Conservation (phyloP, 2,888 invertebrate species). For the Ischnura elegans region DNA sequence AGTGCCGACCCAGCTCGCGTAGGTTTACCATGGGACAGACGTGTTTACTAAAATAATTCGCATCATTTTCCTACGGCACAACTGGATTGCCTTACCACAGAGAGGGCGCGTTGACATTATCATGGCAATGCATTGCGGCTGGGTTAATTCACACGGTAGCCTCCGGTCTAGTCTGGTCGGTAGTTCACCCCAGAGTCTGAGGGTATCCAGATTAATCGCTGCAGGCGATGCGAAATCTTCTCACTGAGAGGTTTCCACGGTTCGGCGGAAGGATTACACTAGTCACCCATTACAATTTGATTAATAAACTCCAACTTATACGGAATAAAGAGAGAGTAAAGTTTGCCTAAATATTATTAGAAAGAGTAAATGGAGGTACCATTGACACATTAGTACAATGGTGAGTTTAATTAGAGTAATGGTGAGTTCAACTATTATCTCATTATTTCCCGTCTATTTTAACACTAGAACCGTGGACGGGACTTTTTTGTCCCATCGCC, state of each 20-base stretch:
- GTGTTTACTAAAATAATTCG: background rate
- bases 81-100: background rate
- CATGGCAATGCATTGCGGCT: background rate
- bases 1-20: background rate
- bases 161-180: background rate
- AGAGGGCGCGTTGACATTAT: background rate
- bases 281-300: background rate
- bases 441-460: no score
- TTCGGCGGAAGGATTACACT: background rate
- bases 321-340: background rate
- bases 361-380: no score
- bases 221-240: background rate
- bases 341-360: no score
- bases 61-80: background rate
- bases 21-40: background rate
- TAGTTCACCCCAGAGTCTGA: background rate
- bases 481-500: no score
- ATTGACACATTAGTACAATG: no score
- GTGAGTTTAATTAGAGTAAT: no score
- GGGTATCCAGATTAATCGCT: background rate
- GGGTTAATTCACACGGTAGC: background rate
- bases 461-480: no score
- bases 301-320: background rate
- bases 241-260: background rate
- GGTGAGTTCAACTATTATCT: no score